phyloP scores from a whole-genome alignment of 2,888 invertebrate genomes.

The Antitype chi region DNA sequence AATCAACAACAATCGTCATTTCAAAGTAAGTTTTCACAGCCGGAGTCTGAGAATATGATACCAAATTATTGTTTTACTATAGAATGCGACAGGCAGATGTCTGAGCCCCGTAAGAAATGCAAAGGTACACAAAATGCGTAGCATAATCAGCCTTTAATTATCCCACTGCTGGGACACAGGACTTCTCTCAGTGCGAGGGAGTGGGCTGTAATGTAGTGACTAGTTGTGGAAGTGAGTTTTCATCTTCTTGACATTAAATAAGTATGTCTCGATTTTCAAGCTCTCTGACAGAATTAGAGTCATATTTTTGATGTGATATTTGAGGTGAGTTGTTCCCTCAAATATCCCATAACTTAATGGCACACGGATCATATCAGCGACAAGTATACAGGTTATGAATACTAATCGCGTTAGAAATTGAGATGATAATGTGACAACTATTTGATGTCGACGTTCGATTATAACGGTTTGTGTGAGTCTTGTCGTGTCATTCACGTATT shows the following conservation, averaged over 20 bases:
- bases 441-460: constrained; percentile 58
- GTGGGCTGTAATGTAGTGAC: too few species aligned
- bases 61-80: background rate
- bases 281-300: background rate
- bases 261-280: background rate
- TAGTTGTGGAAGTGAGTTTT: too few species aligned
- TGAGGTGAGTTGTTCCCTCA: too few species aligned
- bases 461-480: constrained; percentile 21
- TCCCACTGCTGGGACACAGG: too few species aligned
- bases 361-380: constrained; percentile 61
- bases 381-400: constrained; percentile 74
- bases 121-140: background rate
- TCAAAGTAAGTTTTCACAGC: background rate
- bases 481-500: constrained; percentile 1
- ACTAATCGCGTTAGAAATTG: constrained; percentile 74
- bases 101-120: background rate
- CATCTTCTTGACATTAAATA: background rate
- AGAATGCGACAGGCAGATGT: background rate
- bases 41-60: background rate
- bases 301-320: background rate
- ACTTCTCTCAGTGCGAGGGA: too few species aligned
- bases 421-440: constrained; percentile 69
- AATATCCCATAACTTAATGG: constrained; percentile 40
- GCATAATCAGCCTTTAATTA: too few species aligned
- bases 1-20: background rate